Evolutionary conservation across 1,140 invertebrate species (phyloP).

Genomic region (Dolichoris vasculosae): DNA sequence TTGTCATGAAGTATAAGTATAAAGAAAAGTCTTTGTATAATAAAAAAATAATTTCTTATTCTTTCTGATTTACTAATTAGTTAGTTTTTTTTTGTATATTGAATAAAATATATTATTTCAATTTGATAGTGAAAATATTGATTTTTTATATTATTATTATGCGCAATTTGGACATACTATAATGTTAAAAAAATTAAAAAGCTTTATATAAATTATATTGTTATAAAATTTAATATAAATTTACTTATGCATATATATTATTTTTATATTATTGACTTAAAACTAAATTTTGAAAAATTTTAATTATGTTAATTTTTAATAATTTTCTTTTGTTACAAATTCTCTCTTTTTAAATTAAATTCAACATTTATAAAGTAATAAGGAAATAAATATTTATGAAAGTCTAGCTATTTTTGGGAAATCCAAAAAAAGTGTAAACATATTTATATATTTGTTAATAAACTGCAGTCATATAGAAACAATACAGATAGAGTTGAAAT

Average conservation of each 20-base stretch:
- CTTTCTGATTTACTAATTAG: no score
- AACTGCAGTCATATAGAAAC: conserved; percentile 5
- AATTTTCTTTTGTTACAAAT: background rate
- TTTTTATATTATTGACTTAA: background rate
- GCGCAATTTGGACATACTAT: background rate
- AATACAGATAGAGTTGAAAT: conserved; percentile 2
- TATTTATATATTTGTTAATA: conserved; percentile 50
- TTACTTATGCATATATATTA: background rate
- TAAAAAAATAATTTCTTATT: no score
- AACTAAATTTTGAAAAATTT: background rate
- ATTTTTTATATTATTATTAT: no score
- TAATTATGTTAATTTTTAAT: no score
- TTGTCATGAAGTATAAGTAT: no score
- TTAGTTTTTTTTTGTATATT: no score
- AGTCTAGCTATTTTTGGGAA: conserved; percentile 42
- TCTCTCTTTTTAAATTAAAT: background rate
- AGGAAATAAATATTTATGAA: conserved; percentile 39
- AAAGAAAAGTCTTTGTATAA: no score
- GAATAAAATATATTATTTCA: no score
- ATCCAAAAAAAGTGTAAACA: conserved; percentile 27
- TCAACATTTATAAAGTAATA: conserved; percentile 16
- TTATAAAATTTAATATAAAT: no score
- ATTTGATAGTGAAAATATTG: no score
- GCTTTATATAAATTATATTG: background rate
- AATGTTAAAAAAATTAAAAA: background rate